phyloP scores from a whole-genome alignment of 64 coral and sea anemone genomes.

The Pachyseris speciosa region DNA sequence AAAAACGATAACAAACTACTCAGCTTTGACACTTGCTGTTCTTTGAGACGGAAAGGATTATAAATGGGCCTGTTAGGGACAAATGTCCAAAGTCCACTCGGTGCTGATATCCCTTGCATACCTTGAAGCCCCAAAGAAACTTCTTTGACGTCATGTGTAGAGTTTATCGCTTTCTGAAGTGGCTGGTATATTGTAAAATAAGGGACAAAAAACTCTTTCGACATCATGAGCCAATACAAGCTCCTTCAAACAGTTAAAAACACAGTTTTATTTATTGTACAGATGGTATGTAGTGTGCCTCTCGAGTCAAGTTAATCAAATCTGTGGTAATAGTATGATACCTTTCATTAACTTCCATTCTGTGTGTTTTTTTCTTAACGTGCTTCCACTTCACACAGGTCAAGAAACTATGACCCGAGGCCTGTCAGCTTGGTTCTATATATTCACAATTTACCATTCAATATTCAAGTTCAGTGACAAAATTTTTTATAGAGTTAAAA shows the following conservation, averaged over 20 bases:
- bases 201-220: neutral
- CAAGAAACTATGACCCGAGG: no score
- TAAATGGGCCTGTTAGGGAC: no score
- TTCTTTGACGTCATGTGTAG: neutral
- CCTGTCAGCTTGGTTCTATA: no score
- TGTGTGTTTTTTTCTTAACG: neutral
- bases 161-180: neutral
- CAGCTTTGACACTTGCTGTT: neutral
- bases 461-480: no score
- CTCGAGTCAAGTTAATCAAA: neutral
- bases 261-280: neutral
- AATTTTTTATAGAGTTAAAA: no score
- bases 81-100: slow-evolving; percentile 1
- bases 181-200: neutral
- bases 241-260: neutral
- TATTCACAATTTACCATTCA: no score
- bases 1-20: neutral
- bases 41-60: neutral
- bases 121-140: neutral
- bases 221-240: neutral
- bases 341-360: neutral
- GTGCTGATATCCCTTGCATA: neutral
- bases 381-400: no score
- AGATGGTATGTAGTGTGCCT: neutral
- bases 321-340: neutral